Conservation (phyloP, 2,113 vertebrate species). For the Chroicocephalus ridibundus region DNA sequence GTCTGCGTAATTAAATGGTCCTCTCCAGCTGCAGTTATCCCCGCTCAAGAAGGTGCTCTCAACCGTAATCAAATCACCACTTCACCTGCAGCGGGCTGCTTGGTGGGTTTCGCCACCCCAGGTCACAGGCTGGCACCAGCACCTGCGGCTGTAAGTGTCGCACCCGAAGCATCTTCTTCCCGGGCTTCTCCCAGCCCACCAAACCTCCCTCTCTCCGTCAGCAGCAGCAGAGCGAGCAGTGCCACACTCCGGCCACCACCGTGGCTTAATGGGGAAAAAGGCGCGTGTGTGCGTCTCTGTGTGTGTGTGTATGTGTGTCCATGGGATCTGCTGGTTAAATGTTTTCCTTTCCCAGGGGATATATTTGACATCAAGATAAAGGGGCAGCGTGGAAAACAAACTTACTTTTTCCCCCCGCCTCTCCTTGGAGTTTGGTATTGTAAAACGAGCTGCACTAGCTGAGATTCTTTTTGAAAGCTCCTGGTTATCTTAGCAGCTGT, state of each 20-base stretch:
- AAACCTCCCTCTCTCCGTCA: not conserved
- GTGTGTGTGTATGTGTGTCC: not conserved
- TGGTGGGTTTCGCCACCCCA: not conserved
- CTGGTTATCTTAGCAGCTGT: constrained; percentile 66
- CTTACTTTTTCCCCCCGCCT: not conserved
- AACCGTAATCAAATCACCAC: not conserved
- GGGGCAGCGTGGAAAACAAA: constrained; percentile 56
- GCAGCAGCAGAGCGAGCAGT: not conserved
- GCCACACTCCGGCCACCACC: not conserved
- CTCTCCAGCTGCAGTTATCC: not conserved
- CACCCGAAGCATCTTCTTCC: not conserved
- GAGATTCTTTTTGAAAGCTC: constrained; percentile 61
- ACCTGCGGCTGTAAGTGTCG: not conserved
- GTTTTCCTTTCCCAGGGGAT: constrained; percentile 70
- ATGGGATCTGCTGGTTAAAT: constrained; percentile 62
- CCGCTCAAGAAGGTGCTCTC: not conserved
- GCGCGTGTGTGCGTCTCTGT: not conserved
- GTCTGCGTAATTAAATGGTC: not conserved
- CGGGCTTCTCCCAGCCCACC: not conserved
- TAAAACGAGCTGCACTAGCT: constrained; percentile 4
- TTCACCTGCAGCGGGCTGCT: not conserved
- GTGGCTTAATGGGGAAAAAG: not conserved
- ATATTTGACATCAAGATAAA: constrained; percentile 71
- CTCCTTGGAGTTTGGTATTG: constrained; percentile 24
- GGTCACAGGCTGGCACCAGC: not conserved